These are phyloP conservation scores for Delichon dasypus DNA, from an alignment of 2,797 vertebrate genomes.

Conservation along the genomic window DNA sequence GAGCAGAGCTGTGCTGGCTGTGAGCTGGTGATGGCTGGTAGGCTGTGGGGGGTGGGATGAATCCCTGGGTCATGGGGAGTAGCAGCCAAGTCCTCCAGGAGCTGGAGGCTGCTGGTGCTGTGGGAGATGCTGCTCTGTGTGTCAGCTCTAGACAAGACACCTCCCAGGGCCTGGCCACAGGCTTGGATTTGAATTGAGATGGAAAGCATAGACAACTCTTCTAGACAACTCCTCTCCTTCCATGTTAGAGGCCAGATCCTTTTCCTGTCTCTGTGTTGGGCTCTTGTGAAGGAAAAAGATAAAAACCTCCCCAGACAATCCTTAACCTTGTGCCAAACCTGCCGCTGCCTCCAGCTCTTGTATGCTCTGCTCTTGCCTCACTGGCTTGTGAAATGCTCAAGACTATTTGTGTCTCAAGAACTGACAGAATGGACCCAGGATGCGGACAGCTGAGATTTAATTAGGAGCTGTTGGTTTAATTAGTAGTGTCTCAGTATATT, in stretches of 20 bases:
- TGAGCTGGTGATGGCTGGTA: neutral
- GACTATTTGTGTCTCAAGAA: conserved; percentile 14
- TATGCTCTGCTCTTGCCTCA: neutral
- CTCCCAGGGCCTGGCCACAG: fast-evolving
- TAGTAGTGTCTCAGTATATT: neutral
- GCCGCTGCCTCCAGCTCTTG: neutral
- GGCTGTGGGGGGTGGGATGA: neutral
- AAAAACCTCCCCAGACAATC: neutral
- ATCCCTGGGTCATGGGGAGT: neutral
- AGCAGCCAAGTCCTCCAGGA: fast-evolving
- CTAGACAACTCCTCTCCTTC: neutral
- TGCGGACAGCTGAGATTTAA: conserved; percentile 40
- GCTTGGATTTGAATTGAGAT: neutral
- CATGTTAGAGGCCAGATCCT: neutral
- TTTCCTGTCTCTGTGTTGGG: neutral
- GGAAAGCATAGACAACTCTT: neutral
- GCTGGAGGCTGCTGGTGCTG: neutral
- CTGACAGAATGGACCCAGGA: neutral
- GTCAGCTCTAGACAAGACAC: neutral
- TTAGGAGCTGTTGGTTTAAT: conserved; percentile 51
- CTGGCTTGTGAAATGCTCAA: neutral
- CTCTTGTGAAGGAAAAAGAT: neutral
- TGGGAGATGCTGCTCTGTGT: neutral
- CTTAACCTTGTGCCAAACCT: neutral
- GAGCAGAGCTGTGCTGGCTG: neutral